Conservation (phyloP, 30 jellyfish, hydroid and myxozoan species). For the Hydra vulgaris region DNA sequence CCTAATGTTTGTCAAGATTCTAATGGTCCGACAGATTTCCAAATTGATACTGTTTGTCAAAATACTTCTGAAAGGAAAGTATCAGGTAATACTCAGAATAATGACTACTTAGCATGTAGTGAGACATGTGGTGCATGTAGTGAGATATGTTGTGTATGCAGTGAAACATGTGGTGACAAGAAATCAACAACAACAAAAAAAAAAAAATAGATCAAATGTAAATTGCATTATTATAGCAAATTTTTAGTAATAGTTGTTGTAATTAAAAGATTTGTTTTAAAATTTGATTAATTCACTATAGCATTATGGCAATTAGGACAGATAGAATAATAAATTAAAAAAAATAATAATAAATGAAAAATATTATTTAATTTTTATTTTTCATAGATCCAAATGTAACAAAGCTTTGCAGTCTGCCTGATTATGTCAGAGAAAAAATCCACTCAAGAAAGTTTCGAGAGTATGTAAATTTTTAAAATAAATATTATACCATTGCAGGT, state of each 20-base stretch:
- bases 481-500: background rate
- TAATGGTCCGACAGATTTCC: background rate
- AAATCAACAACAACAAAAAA: too few species aligned
- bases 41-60: background rate
- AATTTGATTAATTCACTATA: background rate
- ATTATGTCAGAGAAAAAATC: conserved; percentile 22
- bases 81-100: background rate
- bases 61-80: background rate
- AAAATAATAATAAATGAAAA: too few species aligned
- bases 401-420: conserved; percentile 37
- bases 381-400: background rate
- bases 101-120: background rate
- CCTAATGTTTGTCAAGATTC: background rate
- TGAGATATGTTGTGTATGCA: too few species aligned
- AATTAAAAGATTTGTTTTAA: too few species aligned
- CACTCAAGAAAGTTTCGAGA: conserved; percentile 83
- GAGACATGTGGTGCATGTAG: background rate
- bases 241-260: too few species aligned
- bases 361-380: too few species aligned
- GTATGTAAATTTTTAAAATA: conserved; percentile 30
- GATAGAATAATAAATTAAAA: too few species aligned
- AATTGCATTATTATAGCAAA: too few species aligned
- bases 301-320: too few species aligned
- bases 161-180: too few species aligned
- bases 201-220: too few species aligned